Evolutionary conservation across 2,113 vertebrate genomes (phyloP).

Genomic region (Phylloscopus trochiloides): DNA sequence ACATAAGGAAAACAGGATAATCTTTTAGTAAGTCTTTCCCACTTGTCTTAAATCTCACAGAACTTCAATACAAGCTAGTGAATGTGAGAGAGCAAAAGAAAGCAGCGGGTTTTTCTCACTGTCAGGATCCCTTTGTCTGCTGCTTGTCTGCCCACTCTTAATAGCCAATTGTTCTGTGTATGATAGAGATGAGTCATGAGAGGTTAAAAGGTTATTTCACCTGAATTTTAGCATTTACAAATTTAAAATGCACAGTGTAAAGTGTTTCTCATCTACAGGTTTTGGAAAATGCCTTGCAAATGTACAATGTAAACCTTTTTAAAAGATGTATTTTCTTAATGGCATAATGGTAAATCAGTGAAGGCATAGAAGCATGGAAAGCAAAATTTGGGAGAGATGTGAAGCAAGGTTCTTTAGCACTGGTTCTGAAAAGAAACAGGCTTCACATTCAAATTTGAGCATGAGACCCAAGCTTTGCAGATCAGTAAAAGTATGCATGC

Average conservation of each 20-base stretch:
- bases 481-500: neutral
- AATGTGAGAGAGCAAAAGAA: neutral
- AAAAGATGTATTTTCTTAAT: neutral
- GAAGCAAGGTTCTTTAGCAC: neutral
- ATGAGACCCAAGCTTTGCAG: neutral
- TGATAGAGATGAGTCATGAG: neutral
- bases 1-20: neutral
- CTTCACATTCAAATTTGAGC: rapidly evolving
- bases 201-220: neutral
- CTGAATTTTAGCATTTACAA: neutral
- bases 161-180: rapidly evolving
- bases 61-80: neutral
- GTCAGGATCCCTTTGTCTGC: neutral
- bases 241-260: neutral
- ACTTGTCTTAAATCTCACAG: neutral
- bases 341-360: neutral
- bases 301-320: neutral
- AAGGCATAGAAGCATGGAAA: neutral
- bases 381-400: neutral
- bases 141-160: neutral
- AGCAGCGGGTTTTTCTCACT: neutral
- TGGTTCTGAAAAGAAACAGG: neutral
- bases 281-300: neutral
- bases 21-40: neutral
- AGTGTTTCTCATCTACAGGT: neutral